Base-by-base conservation (phyloP, 1,140 invertebrate species). In the Nylanderia fulva region DNA sequence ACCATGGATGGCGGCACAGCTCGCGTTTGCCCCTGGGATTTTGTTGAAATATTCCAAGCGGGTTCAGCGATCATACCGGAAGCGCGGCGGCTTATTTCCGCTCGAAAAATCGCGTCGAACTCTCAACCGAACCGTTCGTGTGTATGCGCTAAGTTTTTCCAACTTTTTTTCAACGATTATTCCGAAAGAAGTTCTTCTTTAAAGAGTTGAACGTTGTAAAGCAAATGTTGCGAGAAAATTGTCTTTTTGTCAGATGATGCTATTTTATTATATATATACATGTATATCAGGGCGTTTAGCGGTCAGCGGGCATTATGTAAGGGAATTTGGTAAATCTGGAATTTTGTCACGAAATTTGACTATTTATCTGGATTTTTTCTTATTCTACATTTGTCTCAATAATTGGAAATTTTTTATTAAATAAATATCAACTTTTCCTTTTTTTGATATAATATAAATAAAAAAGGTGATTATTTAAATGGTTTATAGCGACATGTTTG, bases 21-120 rank as follows among this genome's bases (percentile, higher is more conserved):
- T 21, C 29, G 48, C 58, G 18, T 63, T 84, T n/a, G 29, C 56
- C 29, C 56, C 42, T 76, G 45, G 80, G 71, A 75, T 84, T 84
- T 76, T 29, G 72, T 76, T 84, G 80, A 84, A 39, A 84, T 84
- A 84, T 75, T 75, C 36, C 64, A 61, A 27, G 21, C 42, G 21
- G 33, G 54, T 42, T 63, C 29, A 29, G 42, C 24, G 42, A 84
- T 61, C 45, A 42, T 24, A 5, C 11, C 1, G 8, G n/a, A 75
- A 69, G 45, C 66, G 36, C 24, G 27, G 27, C 33, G 24, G 21
- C 18, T 13, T 9, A 42, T 61, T 76, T 61, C 24, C 36, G 29
- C 33, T 52, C 11, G n/a, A n/a, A 71, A 52, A 52, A 42, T 69
- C 42, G n/a, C 8, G 36, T 11, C 21, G 27, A 68, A 9, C 11